Base-by-base conservation (phyloP, 2,888 invertebrate genomes). In the Campopleginae sp. region DNA sequence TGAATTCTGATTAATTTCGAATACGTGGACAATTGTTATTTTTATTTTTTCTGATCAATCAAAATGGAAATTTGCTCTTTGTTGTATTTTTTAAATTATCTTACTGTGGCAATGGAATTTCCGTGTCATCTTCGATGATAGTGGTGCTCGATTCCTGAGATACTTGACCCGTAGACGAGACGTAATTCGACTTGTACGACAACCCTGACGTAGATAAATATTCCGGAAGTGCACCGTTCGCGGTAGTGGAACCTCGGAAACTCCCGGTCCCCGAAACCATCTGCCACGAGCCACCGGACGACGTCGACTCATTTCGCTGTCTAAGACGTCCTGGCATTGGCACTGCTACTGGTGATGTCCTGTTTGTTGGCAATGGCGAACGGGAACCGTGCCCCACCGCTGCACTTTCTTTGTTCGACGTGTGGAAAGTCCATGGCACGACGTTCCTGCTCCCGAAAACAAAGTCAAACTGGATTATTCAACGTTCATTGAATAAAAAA, bases 181-280 rank as follows among this genome's bases (percentile, higher is more conserved):
- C 90, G 44, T 90, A 91, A 19, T 88, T 88, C 12, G 90, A 84
- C 74, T 90, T 91, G 81, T 90, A 91, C n/a, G 89, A 87, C 80
- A 90, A 86, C 80, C 90, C 90, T 66, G 91, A 89, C 8, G 92
- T 90, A 31, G 90, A 89, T 23, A 90, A 84, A 23, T 90, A 91
- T n/a, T 92, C 93, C 7, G 90, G 88, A 61, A 92, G 89, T 54
- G 89, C 87, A 27, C 91, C 90, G 83, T 93, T 93, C 66, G 93
- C 92, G 12, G 95, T 94, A 12, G 95, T 94, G 8, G 95, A 94
- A 65, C 95, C 95, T 31, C 95, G 93, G 65, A 96, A 91, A 91
- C 96, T 96, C 23, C 96, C 96, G 12, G 96, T 95, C 10, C 95
- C 96, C 12, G 96, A 95, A 83, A 96, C 96, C 91, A 96, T 95